These are phyloP conservation scores for Holothuria leucospilota DNA, from an alignment of 53 echinoderm and acorn worm genomes.

Conservation along the genomic window DNA sequence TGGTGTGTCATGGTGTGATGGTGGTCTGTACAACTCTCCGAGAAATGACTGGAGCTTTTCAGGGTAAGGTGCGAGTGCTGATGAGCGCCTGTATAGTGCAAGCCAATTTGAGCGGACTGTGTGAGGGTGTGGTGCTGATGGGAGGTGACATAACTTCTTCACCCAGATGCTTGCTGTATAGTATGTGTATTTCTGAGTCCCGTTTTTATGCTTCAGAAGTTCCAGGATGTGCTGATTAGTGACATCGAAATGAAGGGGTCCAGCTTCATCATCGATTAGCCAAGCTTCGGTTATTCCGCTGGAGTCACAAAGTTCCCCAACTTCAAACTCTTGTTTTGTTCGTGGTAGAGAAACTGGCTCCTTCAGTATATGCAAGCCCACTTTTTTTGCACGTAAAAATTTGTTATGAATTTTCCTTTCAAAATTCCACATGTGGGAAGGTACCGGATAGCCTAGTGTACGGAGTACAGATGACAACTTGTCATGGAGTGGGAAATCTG, in stretches of 20 bases:
- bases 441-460: background rate
- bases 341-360: background rate
- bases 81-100: background rate
- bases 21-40: background rate
- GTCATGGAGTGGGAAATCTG: background rate
- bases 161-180: slow-evolving; percentile 26
- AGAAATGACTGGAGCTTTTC: background rate
- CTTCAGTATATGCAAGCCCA: background rate
- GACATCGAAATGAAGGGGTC: background rate
- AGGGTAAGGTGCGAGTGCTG: background rate
- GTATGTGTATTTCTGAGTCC: slow-evolving; percentile 24
- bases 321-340: background rate
- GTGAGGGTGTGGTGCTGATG: slow-evolving; percentile 23
- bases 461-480: background rate
- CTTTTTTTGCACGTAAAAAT: background rate
- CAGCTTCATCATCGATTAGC: background rate
- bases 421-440: background rate
- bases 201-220: background rate
- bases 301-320: slow-evolving; percentile 1
- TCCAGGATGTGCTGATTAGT: slow-evolving; percentile 14
- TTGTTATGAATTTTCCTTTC: background rate
- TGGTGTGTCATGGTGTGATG: background rate
- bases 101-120: slow-evolving; percentile 43
- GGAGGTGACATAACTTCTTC: slow-evolving; percentile 14
- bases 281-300: slow-evolving; percentile 4